phyloP scores from a whole-genome alignment of 2,797 vertebrate genomes.

The Oophaga sylvatica region DNA sequence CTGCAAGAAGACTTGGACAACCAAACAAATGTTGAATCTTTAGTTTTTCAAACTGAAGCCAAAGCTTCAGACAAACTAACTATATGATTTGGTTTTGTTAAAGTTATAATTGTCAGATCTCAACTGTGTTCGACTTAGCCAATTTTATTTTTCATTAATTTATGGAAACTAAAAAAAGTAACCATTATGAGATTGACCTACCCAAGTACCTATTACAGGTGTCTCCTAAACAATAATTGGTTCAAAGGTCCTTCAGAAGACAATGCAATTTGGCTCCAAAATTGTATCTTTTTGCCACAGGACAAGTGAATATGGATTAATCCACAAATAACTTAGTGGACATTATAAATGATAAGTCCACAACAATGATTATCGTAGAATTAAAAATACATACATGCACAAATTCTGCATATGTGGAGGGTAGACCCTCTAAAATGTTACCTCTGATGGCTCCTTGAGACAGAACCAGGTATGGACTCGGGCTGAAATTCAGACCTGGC shows the following conservation, averaged over 20 bases:
- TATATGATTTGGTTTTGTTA: background rate
- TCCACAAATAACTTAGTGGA: background rate
- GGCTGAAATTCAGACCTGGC: too few relatives aligned
- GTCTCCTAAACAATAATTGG: background rate
- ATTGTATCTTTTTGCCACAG: too few relatives aligned
- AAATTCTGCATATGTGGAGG: background rate
- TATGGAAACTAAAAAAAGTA: background rate
- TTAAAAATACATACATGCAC: background rate
- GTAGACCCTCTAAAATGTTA: background rate
- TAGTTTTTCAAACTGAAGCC: background rate
- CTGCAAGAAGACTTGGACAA: background rate
- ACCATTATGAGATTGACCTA: background rate
- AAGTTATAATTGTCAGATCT: background rate
- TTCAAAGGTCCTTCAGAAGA: background rate
- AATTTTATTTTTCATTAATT: background rate
- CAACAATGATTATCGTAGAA: background rate
- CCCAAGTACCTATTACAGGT: background rate
- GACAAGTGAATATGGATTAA: background rate
- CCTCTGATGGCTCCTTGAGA: background rate
- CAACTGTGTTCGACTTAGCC: background rate
- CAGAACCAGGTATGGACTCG: too few relatives aligned
- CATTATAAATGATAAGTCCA: background rate
- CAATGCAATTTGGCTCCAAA: background rate
- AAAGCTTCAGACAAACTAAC: background rate
- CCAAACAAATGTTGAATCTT: background rate